phyloP scores from a whole-genome alignment of 2,797 vertebrate species.

The Lacerta viridis region DNA sequence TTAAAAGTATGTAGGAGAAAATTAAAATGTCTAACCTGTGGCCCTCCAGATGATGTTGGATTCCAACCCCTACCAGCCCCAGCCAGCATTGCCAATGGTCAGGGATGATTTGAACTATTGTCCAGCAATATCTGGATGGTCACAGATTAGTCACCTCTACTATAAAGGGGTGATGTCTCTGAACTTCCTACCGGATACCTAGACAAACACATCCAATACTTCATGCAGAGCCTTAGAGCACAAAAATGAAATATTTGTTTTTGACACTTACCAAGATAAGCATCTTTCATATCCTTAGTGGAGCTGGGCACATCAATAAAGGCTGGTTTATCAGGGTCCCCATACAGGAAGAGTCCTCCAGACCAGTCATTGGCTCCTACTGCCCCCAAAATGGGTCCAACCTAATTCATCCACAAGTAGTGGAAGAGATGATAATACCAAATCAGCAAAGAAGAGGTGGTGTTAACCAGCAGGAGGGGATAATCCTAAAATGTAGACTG shows the following conservation, averaged over 20 bases:
- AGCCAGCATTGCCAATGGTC: too few relatives aligned
- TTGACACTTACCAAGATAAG: constrained; percentile 75
- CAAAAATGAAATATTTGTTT: background rate
- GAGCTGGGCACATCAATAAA: constrained; percentile 72
- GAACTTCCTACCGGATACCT: background rate
- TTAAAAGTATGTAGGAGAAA: background rate
- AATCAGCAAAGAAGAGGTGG: background rate
- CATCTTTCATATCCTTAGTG: constrained; percentile 69
- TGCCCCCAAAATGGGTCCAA: constrained; percentile 65
- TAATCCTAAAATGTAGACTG: background rate
- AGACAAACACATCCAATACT: background rate
- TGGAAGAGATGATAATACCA: background rate
- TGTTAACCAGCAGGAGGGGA: background rate
- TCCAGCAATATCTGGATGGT: too few relatives aligned
- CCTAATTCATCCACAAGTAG: constrained; percentile 50
- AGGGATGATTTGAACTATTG: too few relatives aligned
- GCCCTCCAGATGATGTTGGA: too few relatives aligned
- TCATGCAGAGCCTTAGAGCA: background rate
- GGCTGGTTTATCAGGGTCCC: background rate
- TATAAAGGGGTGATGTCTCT: background rate
- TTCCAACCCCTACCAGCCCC: too few relatives aligned
- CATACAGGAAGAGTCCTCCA: constrained; percentile 71
- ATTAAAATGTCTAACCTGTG: background rate
- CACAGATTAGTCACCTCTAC: too few relatives aligned
- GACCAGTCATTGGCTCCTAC: constrained; percentile 79